Evolutionary conservation across 1,140 invertebrate genomes (phyloP), one percentile per base, ranked within the genome.

Genomic region (Asbolus verrucosus): DNA sequence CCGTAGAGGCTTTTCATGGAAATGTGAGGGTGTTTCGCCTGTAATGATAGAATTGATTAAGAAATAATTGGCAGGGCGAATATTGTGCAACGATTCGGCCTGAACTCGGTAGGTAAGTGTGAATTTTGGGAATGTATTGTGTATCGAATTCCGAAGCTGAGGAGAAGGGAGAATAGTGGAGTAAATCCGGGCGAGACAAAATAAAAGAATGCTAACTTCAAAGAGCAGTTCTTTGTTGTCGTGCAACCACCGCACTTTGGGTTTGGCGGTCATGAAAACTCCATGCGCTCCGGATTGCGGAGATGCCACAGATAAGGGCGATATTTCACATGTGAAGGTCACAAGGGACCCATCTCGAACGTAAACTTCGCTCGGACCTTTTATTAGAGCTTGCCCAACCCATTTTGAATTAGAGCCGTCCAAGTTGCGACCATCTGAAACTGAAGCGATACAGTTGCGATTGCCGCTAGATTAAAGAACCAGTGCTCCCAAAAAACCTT

Each of bases 241-340:
- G 66, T 80, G 77, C 59, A 79, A 41, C 80, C 80, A 81, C 66
- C 74, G 73, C 30, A 78, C 77, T 24, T 70, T 39, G 14, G 72
- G 72, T 65, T 74, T 78, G 21, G 66, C 69, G 43, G 54, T 71
- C 31, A 73, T 68, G 61, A 69, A 72, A 33, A 61, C 67, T 72
- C 33, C 33, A 31, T 66, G 69, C 24, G 67, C 46, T 41, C 69
- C 70, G 27, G 61, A 65, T 66, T 71, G 73, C n/a, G 43, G 69
- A 33, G 61, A 63, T 62, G 66, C 65, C 62, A 13, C 31, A 14
- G 24, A 43, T 33, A 39, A 65, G 5, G 72, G 63, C 8, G 74
- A 73, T 63, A 82, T 77, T 71, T 80, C 78, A 69, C 82, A 83
- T 14, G 78, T 79, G 27, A 83, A 78, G 6, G 77, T 75, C 18